A percentile compares a stretch with the other conserved stretches of the same genome.
These are phyloP conservation scores for Polymixis lichenea DNA, from an alignment of 2,888 invertebrate species.

Conservation along the genomic window DNA sequence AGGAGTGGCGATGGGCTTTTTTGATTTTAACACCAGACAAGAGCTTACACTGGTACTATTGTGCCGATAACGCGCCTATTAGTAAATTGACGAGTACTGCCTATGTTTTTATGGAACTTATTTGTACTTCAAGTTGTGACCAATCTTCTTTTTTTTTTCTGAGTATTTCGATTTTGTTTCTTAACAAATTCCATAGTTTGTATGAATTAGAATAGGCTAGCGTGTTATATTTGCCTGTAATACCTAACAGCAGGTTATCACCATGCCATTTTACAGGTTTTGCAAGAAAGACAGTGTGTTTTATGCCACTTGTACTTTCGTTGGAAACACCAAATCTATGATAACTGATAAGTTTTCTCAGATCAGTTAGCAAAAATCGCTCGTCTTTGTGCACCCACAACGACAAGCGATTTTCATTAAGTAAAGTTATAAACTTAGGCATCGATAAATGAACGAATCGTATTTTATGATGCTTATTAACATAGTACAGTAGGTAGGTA, in stretches of 20 bases:
- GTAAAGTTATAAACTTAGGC: not conserved
- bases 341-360: not conserved
- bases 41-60: conserved; percentile 69
- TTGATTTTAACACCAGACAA: conserved; percentile 84
- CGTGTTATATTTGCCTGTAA: not conserved
- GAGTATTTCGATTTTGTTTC: not conserved
- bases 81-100: conserved; percentile 75
- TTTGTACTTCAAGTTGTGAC: conserved; percentile 6
- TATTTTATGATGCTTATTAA: not conserved
- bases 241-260: not conserved
- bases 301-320: not conserved
- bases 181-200: not conserved
- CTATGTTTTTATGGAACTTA: not conserved
- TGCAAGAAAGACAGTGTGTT: not conserved
- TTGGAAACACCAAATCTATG: not conserved
- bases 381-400: not conserved
- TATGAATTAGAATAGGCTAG: not conserved
- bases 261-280: not conserved
- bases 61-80: conserved; percentile 81
- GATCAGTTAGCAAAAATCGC: too few relatives aligned
- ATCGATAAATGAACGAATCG: not conserved
- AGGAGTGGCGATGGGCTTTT: conserved; percentile 83
- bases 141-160: not conserved
- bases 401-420: not conserved
- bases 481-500: too few relatives aligned